A percentile compares a stretch with the other conserved stretches of the same genome.
Evolutionary conservation across 2,888 invertebrate genomes (phyloP).

Genomic region (Drosophila fulvimacula): DNA sequence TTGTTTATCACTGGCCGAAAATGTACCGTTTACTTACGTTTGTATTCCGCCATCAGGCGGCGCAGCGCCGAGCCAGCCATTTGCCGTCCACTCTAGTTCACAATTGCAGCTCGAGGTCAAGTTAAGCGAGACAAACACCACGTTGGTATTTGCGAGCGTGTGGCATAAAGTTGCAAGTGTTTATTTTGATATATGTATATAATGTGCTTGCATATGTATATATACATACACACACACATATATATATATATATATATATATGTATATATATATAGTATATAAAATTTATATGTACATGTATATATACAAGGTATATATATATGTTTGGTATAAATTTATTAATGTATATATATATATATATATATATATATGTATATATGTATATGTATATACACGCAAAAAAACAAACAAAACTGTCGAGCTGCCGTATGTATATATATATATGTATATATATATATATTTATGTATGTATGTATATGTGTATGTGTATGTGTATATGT

Average conservation of each 20-base stretch:
- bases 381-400: background rate
- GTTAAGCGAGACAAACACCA: constrained; percentile 41
- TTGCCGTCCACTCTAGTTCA: constrained; percentile 34
- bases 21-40: constrained; percentile 86
- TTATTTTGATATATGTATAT: constrained; percentile 28
- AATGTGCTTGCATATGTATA: constrained; percentile 8
- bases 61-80: constrained; percentile 95
- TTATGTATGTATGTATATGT: background rate
- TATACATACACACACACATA: constrained; percentile 2
- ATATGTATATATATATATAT: background rate
- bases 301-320: constrained; percentile 4
- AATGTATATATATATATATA: constrained; percentile 2
- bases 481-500: constrained; percentile 27
- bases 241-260: constrained; percentile 1
- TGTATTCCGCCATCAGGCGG: constrained; percentile 94
- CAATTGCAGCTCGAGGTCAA: constrained; percentile 56
- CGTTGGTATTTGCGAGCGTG: constrained; percentile 35
- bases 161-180: constrained; percentile 34
- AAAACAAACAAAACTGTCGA: constrained; percentile 25
- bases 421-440: constrained; percentile 5
- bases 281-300: constrained; percentile 4
- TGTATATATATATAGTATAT: constrained; percentile 9
- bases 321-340: constrained; percentile 10
- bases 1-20: background rate
- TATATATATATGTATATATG: background rate